A percentile compares a stretch with the other conserved stretches of the same genome.
These are phyloP conservation scores for Dendropsophus ebraccatus DNA, from an alignment of 2,113 vertebrate genomes.

Conservation along the genomic window DNA sequence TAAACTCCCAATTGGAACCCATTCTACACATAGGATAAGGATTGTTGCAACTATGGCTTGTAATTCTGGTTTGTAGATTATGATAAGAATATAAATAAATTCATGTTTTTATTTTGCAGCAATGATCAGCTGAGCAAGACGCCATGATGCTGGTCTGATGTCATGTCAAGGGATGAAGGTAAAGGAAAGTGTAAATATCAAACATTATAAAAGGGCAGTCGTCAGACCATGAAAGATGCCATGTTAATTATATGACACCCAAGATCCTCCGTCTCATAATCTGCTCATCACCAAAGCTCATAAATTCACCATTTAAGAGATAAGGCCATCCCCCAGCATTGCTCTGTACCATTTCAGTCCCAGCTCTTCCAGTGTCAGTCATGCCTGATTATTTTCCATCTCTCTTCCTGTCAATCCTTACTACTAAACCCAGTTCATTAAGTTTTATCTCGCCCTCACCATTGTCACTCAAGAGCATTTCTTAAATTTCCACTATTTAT, in stretches of 20 bases:
- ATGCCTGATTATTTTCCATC: constrained; percentile 26
- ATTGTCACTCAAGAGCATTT: not conserved
- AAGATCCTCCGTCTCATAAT: not conserved
- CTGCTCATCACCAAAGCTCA: not conserved
- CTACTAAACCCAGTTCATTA: constrained; percentile 47
- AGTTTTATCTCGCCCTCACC: constrained; percentile 27
- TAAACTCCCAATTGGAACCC: not conserved
- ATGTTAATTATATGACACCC: not conserved
- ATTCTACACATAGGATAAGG: not conserved
- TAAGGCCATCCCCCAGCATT: not conserved
- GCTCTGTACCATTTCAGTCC: not conserved
- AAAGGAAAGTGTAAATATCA: constrained; percentile 7
- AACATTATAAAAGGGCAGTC: not conserved
- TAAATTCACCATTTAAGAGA: not conserved
- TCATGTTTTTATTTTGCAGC: not conserved
- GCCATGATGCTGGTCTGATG: constrained; percentile 4
- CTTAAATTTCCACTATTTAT: not conserved
- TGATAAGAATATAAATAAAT: not conserved
- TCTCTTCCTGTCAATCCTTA: constrained; percentile 30
- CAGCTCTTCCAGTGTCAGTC: constrained; percentile 32
- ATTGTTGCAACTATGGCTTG: not conserved
- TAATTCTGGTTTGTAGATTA: not conserved
- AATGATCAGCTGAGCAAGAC: constrained; percentile 1
- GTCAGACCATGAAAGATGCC: not conserved
- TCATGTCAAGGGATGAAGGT: constrained; percentile 16